phyloP scores from a whole-genome alignment of 2,888 invertebrate species.

The Hymenopus coronatus region DNA sequence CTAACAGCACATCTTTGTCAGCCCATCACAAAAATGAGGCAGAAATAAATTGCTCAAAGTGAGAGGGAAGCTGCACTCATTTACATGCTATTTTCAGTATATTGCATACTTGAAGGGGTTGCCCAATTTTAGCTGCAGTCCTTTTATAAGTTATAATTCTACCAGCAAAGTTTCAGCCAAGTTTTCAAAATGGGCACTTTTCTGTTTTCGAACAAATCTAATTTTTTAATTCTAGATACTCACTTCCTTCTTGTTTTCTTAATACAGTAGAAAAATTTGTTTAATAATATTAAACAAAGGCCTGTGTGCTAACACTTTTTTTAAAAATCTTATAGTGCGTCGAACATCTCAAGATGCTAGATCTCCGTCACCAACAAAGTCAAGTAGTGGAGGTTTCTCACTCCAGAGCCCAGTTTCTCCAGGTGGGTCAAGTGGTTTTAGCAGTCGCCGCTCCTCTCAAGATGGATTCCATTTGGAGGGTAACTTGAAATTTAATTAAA shows the following conservation, averaged over 20 bases:
- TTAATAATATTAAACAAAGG: background rate
- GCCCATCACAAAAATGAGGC: too few species aligned
- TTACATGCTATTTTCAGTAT: too few species aligned
- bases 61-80: too few species aligned
- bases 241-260: background rate
- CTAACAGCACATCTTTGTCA: too few species aligned
- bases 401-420: conserved; percentile 74
- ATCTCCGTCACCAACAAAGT: conserved; percentile 79
- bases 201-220: too few species aligned
- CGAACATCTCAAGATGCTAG: conserved; percentile 68
- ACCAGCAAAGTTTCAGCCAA: too few species aligned
- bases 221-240: background rate
- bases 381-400: conserved; percentile 42
- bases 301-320: background rate
- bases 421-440: conserved; percentile 89
- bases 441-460: conserved; percentile 86
- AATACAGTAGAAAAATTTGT: background rate
- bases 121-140: too few species aligned
- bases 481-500: conserved; percentile 38
- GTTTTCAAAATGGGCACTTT: too few species aligned
- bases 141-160: too few species aligned
- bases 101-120: too few species aligned
- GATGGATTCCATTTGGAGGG: conserved; percentile 84
- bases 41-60: background rate
- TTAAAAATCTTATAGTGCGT: conserved; percentile 50